Conservation (phyloP, 1,140 invertebrate genomes). For the Drosophila burlai region DNA sequence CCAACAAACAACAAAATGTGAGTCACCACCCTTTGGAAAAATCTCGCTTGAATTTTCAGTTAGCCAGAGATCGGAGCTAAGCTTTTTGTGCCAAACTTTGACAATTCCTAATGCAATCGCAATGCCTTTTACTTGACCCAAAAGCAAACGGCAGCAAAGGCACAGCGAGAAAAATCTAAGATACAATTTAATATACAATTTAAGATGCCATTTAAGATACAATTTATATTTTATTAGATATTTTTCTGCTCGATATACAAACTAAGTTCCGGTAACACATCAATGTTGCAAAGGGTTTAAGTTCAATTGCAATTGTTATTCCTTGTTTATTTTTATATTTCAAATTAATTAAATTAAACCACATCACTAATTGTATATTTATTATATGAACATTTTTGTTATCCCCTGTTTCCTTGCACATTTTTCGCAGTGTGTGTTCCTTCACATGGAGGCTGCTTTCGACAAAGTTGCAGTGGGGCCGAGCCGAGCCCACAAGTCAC, state of each 20-base stretch:
- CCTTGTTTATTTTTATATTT: not conserved
- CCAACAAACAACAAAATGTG: constrained; percentile 9
- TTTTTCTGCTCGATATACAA: too few relatives aligned
- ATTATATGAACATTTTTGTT: too few relatives aligned
- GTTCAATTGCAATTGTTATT: not conserved
- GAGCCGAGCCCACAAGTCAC: constrained; percentile 76
- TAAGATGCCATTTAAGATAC: too few relatives aligned
- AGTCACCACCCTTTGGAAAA: constrained; percentile 32
- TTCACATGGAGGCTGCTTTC: constrained; percentile 42
- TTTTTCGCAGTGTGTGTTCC: not conserved
- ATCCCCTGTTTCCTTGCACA: not conserved
- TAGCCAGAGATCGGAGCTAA: not conserved
- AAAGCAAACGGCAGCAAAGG: constrained; percentile 48
- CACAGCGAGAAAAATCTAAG: constrained; percentile 11
- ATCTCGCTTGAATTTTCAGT: constrained; percentile 33
- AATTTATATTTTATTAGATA: too few relatives aligned
- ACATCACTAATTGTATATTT: not conserved
- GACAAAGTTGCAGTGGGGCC: constrained; percentile 24
- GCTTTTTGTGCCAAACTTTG: constrained; percentile 44
- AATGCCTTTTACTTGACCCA: constrained; percentile 81
- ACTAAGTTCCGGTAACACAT: too few relatives aligned
- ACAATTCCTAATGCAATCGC: constrained; percentile 74
- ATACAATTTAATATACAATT: too few relatives aligned
- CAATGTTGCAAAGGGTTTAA: too few relatives aligned
- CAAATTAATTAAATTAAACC: not conserved